phyloP scores from a whole-genome alignment of 1,140 invertebrate species.

The Leptinotarsa defecta region DNA sequence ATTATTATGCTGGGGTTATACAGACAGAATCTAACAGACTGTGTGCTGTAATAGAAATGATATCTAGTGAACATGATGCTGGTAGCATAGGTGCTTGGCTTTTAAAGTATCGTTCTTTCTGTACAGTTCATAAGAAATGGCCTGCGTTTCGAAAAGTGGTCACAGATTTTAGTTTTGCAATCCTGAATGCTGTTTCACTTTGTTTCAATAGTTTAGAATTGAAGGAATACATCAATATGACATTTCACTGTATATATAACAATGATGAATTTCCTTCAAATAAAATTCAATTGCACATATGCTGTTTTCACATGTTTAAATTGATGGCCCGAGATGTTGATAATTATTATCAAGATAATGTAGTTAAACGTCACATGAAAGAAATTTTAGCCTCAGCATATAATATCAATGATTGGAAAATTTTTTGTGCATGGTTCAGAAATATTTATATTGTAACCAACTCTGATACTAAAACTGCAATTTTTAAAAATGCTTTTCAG shows the following conservation, averaged over 20 bases:
- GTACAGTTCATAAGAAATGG: slow-evolving; percentile 18
- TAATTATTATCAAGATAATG: slow-evolving; percentile 10
- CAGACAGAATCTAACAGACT: slow-evolving; percentile 12
- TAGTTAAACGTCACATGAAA: neutral
- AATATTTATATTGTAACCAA: neutral
- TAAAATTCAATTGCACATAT: slow-evolving; percentile 12
- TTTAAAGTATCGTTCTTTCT: slow-evolving; percentile 12
- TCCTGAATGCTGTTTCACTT: neutral
- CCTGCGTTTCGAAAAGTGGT: slow-evolving; percentile 20
- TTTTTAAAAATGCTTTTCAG: neutral
- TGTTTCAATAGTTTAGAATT: neutral
- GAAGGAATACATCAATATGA: slow-evolving; percentile 9
- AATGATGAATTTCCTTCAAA: neutral
- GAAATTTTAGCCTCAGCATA: slow-evolving; percentile 21
- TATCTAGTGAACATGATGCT: slow-evolving; percentile 17
- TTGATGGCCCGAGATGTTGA: slow-evolving; percentile 15
- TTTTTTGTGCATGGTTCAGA: slow-evolving; percentile 11
- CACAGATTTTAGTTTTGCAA: slow-evolving; percentile 20
- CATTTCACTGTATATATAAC: neutral
- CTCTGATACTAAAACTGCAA: no score
- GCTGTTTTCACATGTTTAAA: slow-evolving; percentile 21
- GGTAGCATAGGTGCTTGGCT: slow-evolving; percentile 15
- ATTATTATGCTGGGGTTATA: slow-evolving; percentile 25
- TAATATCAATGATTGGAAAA: slow-evolving; percentile 10
- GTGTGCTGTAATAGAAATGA: slow-evolving; percentile 11